Percentiles rank a stretch among this genome's conserved stretches.
Evolutionary conservation across 92 coral and sea anemone genomes (phyloP).

Genomic region (Heteractis magnifica): DNA sequence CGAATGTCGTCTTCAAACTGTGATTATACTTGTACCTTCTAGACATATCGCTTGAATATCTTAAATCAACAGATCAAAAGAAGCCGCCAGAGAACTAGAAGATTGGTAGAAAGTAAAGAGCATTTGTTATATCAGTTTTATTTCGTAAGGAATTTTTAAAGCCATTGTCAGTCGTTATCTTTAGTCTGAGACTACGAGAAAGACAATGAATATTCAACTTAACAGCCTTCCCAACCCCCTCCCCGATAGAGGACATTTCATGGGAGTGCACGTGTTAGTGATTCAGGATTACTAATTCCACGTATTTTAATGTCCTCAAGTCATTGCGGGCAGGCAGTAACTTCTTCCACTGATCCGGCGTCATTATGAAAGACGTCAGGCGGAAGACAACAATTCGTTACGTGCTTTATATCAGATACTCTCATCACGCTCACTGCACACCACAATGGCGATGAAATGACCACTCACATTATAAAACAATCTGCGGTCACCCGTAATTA

Average conservation of each 20-base stretch:
- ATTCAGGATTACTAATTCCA: neutral
- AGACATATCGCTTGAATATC: neutral
- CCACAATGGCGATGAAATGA: neutral
- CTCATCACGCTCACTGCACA: conserved; percentile 8
- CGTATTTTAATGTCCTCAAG: neutral
- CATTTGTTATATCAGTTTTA: neutral
- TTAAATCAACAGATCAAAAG: neutral
- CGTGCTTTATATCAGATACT: neutral
- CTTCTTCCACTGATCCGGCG: neutral
- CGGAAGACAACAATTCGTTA: neutral
- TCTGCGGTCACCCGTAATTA: neutral
- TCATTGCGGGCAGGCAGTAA: neutral
- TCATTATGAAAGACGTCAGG: neutral
- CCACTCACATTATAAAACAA: neutral
- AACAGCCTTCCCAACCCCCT: neutral
- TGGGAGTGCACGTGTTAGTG: neutral
- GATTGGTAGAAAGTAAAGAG: neutral
- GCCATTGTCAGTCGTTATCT: neutral
- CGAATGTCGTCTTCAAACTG: neutral
- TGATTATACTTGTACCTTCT: neutral
- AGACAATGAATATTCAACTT: neutral
- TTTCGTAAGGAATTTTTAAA: neutral
- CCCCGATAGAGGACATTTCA: neutral
- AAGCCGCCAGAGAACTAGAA: neutral
- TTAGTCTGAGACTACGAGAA: neutral